Evolutionary conservation across 1,140 invertebrate genomes (phyloP), one percentile per base, ranked within the genome.

Genomic region (Fopius arisanus): DNA sequence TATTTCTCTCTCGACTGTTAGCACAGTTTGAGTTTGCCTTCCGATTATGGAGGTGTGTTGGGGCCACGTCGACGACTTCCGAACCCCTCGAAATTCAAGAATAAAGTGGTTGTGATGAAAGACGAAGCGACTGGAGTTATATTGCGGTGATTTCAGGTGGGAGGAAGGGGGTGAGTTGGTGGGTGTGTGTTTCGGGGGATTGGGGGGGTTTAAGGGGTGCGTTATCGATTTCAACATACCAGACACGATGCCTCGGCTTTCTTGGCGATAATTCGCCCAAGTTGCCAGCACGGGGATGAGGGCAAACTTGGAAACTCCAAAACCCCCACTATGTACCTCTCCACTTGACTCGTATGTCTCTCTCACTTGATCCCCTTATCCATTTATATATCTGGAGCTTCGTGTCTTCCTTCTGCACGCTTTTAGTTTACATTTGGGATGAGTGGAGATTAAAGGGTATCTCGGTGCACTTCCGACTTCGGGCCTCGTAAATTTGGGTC

Each of bases 211-310:
- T 73, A 77, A 72, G 73, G 68, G 77, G 43, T 73, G 81, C 77
- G 76, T 79, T 81, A 83, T 83, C 78, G 81, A 83, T 83, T 83
- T 81, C 79, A 79, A 78, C 80, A 78, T 80, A 73, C 78, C 76
- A 80, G 80, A 80, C 78, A 80, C 76, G 76, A 76, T 74, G 70
- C 76, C 78, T 81, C 75, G 79, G 78, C 80, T 81, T 83, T 81
- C 80, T 79, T 71, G 74, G 78, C 75, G 77, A 80, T 81, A 80
- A 81, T 83, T 80, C 79, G 79, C 70, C 12, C 65, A 66, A 77
- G 68, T 77, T 54, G 40, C 43, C 43, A 48, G 43, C 1, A 19
- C 2, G n/a, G 16, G 43, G 62, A n/a, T 7, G 37, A 29, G 65
- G 71, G 40, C 65, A 65, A 73, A 73, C 63, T 73, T 73, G 65